These are phyloP conservation scores for Plusia festucae DNA, from an alignment of 2,888 invertebrate species.

Conservation along the genomic window DNA sequence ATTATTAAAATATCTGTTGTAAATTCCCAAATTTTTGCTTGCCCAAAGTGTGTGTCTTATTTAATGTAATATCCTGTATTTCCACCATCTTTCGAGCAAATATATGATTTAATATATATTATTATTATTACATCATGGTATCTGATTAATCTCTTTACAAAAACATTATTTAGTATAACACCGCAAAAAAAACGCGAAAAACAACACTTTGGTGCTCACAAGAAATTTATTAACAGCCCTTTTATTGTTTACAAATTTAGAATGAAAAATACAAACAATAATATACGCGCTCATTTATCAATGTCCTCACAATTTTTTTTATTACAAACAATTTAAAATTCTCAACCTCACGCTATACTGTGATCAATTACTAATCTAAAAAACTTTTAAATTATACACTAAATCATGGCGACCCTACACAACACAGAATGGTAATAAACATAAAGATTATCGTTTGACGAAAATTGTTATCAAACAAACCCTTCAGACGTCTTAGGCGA, in stretches of 20 bases:
- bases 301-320: too few relatives aligned
- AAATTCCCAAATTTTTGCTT: too few relatives aligned
- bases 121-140: neutral
- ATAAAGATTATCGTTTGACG: slow-evolving; percentile 6
- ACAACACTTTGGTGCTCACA: neutral
- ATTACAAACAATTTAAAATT: neutral
- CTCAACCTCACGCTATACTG: neutral
- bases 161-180: too few relatives aligned
- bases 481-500: neutral
- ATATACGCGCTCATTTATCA: neutral
- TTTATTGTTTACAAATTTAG: too few relatives aligned
- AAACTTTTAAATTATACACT: neutral
- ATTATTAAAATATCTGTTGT: too few relatives aligned
- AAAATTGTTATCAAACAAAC: slow-evolving; percentile 11
- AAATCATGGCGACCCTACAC: neutral
- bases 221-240: neutral
- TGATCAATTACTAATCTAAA: slow-evolving; percentile 1
- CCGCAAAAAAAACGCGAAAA: neutral
- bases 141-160: neutral
- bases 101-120: too few relatives aligned
- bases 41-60: too few relatives aligned
- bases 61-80: too few relatives aligned
- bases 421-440: slow-evolving; percentile 3
- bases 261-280: neutral
- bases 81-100: too few relatives aligned